Evolutionary conservation across 2,113 vertebrate species (phyloP), one percentile per base, ranked within the genome.

Genomic region (Nothobranchius kuhntae): DNA sequence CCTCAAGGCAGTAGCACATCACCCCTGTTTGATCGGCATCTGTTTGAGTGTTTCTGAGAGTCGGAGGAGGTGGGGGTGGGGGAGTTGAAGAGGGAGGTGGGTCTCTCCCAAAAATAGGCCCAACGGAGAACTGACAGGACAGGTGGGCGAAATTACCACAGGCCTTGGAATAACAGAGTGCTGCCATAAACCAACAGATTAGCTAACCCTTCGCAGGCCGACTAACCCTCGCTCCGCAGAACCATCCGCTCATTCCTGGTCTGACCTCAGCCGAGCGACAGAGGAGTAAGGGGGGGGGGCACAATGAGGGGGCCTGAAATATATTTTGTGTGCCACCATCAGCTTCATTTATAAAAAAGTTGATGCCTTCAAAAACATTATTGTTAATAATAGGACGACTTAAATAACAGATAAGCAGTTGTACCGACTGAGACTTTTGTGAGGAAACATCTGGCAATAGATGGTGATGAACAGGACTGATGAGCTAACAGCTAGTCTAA

Each of bases 91-190:
- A 7, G 42, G n/a, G 54, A 55, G 55, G 38, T n/a, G 45, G 24
- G 56, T n/a, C 15, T 7, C 44, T 81, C 90, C 92, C 87, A 77
- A 90, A 92, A 93, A 92, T 94, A 94, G 84, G 78, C 73, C 63
- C 11, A 59, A 21, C 62, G 73, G 84, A 91, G 93, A 94, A 91
- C 70, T 92, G 92, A 89, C 84, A 86, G 88, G 92, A 93, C 90
- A 93, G 89, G 93, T 95, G 90, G 52, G 81, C 82, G 89, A 79
- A 82, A 53, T 81, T 84, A 71, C 54, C 62, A 30, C 77, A 68
- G 78, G 68, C 74, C 82, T 91, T 92, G 83, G 84, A 93, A 91
- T 91, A 90, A 90, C 90, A 91, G 69, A 87, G 85, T 75, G 82
- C 81, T 56, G 77, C 83, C 87, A 77, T 82, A 89, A 87, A 92